Evolutionary conservation across 2,888 invertebrate genomes (phyloP).

Genomic region (Tanypteryx hageni): DNA sequence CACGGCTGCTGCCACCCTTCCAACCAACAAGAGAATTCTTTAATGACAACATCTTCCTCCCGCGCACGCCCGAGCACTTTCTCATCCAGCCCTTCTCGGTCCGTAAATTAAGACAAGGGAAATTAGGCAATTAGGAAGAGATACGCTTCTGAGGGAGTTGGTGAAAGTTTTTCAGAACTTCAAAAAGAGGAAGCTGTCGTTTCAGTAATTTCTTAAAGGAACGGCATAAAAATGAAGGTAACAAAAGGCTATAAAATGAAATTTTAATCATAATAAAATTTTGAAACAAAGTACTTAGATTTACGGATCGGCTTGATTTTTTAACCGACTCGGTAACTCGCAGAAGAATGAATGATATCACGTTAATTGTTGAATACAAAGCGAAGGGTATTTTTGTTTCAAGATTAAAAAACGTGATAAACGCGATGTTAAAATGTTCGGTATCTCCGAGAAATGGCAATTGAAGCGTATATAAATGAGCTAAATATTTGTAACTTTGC

Average conservation of each 20-base stretch:
- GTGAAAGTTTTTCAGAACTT: not conserved
- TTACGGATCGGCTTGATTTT: not conserved
- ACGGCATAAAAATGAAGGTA: not conserved
- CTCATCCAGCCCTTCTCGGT: not conserved
- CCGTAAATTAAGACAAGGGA: conserved; percentile 8
- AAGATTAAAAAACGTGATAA: no score
- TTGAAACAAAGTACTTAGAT: not conserved
- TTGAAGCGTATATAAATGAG: no score
- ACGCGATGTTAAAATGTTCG: no score
- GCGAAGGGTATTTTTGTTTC: no score
- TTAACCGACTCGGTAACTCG: not conserved
- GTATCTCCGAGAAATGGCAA: no score
- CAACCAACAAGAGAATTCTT: not conserved
- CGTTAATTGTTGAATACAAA: no score
- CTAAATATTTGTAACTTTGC: no score
- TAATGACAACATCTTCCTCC: not conserved
- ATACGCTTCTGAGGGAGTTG: not conserved
- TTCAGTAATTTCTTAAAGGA: not conserved
- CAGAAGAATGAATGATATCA: no score
- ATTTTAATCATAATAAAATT: not conserved
- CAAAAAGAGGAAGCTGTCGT: not conserved
- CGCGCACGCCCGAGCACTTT: not conserved
- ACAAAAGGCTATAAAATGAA: not conserved
- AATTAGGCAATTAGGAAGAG: not conserved
- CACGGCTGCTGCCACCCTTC: not conserved